Evolutionary conservation across 1,140 invertebrate genomes (phyloP), one percentile per base, ranked within the genome.

Genomic region (Homalodisca vitripennis): DNA sequence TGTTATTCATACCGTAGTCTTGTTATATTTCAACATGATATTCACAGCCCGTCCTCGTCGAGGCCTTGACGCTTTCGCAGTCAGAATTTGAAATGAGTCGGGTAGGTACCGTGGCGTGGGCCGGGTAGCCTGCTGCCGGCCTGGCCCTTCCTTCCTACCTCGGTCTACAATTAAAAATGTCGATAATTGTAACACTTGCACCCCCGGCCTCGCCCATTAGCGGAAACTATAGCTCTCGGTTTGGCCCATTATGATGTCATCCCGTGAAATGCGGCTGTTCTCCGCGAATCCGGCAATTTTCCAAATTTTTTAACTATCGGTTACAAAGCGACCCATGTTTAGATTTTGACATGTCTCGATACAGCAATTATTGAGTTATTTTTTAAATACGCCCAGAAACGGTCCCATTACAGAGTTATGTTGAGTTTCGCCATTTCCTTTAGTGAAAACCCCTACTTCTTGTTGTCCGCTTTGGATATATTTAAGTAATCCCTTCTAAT

Each of bases 61-160:
- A 47, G 63, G 32, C 41, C 63, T 66, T 60, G 55, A 24, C 29
- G 32, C 32, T 66, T 66, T 66, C 63, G 63, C 63, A 46, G n/a
- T 47, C 41, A 27, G 63, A 66, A 66, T 66, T 47, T 31, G 20
- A 31, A 66, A 66, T 66, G 63, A 66, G 34, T 2, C 24, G 3
- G 3, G 3, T 26, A 60, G 55, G n/a, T 60, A 14, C 17, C 27
- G 17, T 29, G 27, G 20, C 22, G 55, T 60, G 3, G 22, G 17
- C 55, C 29, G 55, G 55, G n/a, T n/a, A n/a, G n/a, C 27, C 17
- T 60, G 2, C 24, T 3, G 55, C 51, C 22, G 6, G 24, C 24
- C 17, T 10, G 24, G 22, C 24, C 55, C 55, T 60, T 6, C 10
- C 10, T 26, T 22, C 22, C 22, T 26, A 24, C 22, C 55, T 47